Conservation (phyloP, 2,113 vertebrate species). For the Montifringilla adamsi region DNA sequence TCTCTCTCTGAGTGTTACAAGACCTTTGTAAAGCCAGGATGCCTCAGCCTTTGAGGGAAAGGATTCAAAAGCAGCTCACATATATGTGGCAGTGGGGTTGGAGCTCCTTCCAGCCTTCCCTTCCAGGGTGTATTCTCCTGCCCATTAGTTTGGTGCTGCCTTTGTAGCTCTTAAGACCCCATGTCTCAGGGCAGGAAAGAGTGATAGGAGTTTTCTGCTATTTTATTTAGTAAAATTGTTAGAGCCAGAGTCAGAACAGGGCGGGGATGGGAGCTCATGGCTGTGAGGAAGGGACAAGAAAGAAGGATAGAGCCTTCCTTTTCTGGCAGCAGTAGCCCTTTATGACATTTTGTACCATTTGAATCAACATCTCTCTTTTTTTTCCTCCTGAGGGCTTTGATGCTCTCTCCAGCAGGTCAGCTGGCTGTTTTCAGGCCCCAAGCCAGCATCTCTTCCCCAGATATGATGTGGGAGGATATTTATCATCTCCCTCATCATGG, state of each 20-base stretch:
- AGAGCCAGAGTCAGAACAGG: not conserved
- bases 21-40: not conserved
- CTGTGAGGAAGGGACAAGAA: not conserved
- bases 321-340: not conserved
- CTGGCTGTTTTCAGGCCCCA: not conserved
- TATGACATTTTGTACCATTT: not conserved
- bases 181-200: not conserved
- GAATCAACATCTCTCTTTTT: not conserved
- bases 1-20: not conserved
- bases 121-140: not conserved
- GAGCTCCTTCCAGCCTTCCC: not conserved
- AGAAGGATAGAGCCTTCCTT: not conserved
- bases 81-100: too few relatives aligned
- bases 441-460: not conserved
- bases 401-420: not conserved
- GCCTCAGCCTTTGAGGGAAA: accelerated
- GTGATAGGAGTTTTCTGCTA: not conserved
- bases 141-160: not conserved
- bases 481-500: not conserved
- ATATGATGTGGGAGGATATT: not conserved
- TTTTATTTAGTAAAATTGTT: not conserved
- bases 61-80: not conserved
- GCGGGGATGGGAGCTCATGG: not conserved
- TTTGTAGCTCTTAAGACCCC: not conserved
- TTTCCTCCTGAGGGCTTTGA: not conserved